Evolutionary conservation across 1,140 invertebrate genomes (phyloP).

Genomic region (Ceratosolen fusciceps): DNA sequence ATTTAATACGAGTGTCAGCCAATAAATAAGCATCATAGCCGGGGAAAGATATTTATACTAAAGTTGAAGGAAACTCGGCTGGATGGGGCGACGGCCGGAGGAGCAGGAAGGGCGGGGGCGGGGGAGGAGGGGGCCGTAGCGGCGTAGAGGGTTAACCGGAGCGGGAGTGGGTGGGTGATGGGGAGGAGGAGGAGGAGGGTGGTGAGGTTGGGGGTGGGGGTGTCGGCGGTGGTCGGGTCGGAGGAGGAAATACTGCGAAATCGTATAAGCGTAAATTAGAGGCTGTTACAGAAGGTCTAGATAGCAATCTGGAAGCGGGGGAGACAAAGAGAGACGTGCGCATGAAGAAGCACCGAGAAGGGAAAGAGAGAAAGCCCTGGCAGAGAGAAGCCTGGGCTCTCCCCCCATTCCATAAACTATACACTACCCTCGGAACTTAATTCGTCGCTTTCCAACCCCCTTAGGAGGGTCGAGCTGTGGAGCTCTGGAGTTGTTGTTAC

Average conservation of each 20-base stretch:
- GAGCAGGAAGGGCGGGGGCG: too few relatives aligned
- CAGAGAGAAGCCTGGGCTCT: conserved; percentile 51
- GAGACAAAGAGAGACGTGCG: not conserved
- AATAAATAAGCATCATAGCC: conserved; percentile 31
- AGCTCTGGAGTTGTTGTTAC: conserved; percentile 28
- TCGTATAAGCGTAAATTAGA: conserved; percentile 46
- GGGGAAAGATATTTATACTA: conserved; percentile 37
- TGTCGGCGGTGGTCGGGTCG: too few relatives aligned
- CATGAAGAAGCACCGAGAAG: not conserved
- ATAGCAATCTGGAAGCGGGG: conserved; percentile 64
- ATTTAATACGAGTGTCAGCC: not conserved
- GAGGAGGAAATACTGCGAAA: conserved; percentile 21
- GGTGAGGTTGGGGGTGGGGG: too few relatives aligned
- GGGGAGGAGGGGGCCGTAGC: too few relatives aligned
- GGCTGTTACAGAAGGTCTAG: conserved; percentile 54
- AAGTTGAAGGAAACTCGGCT: too few relatives aligned
- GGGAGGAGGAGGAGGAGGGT: too few relatives aligned
- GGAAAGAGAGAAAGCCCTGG: not conserved
- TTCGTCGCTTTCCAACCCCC: conserved; percentile 56
- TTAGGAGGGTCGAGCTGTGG: not conserved
- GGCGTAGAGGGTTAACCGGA: too few relatives aligned
- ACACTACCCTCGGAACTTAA: conserved; percentile 64
- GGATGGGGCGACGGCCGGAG: too few relatives aligned
- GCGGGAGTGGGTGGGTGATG: too few relatives aligned
- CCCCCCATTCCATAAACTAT: conserved; percentile 56